Conservation (phyloP, 2,113 vertebrate genomes). For the Clarias batrachus region DNA sequence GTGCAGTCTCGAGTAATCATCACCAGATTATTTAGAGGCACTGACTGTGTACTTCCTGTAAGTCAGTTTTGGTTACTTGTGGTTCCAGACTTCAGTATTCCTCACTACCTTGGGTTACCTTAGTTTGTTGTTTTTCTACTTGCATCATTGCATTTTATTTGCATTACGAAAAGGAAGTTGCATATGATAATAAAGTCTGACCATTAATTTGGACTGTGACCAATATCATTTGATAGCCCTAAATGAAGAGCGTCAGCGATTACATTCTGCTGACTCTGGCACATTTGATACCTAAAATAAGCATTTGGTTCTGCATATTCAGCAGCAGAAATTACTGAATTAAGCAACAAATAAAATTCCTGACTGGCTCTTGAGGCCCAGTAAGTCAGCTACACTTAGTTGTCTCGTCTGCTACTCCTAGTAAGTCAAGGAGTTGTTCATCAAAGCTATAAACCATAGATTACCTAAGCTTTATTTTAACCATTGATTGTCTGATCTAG, state of each 20-base stretch:
- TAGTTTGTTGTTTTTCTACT: not conserved
- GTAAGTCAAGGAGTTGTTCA: not conserved
- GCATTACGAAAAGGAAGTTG: not conserved
- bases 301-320: too few species aligned
- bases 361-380: too few species aligned
- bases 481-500: not conserved
- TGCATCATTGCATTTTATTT: not conserved
- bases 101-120: not conserved
- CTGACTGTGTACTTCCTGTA: not conserved
- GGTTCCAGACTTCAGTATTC: not conserved
- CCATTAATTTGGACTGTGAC: not conserved
- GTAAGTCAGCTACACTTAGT: too few species aligned
- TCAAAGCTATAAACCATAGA: not conserved
- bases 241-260: not conserved
- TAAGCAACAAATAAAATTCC: not conserved
- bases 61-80: not conserved
- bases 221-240: not conserved
- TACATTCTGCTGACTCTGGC: not conserved
- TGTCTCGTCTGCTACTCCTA: not conserved
- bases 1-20: constrained; percentile 3
- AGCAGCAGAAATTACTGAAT: not conserved
- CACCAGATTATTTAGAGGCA: not conserved
- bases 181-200: not conserved
- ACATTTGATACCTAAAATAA: not conserved
- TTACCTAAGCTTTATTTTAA: constrained; percentile 4